Base-by-base conservation (phyloP, 2,888 invertebrate species). In the Allophyes oxyacanthae region DNA sequence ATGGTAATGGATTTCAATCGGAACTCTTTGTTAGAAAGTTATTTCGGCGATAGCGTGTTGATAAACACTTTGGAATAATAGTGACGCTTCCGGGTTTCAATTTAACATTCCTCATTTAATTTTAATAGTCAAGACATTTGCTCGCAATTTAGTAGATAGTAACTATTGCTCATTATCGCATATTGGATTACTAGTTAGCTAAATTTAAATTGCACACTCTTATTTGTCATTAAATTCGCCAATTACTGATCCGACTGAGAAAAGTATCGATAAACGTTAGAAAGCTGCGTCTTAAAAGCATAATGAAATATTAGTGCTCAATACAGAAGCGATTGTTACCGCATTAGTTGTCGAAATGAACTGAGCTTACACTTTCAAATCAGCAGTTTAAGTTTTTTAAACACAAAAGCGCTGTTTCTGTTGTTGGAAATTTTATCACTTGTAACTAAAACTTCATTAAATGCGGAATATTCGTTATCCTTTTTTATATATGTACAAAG, bases 51-150 rank as follows among this genome's bases (percentile, higher is more conserved):
- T 82, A 64, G 85, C 85, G 81, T 85, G 85, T 75, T 60, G 74
- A 77, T 84, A 83, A 84, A 79, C 48, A 63, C 68, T 72, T 72
- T 59, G 45, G 66, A 67, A 67, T 79, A 78, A 81, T 78, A 67
- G 72, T 60, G 58, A 63, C 66, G 83, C 84, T 84, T 86, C 85
- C 85, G 85, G 84, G 78, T 77, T 77, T 77, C 70, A 77, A 75
- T 75, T 72, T 76, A 77, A 79, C 70, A 79, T 77, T 68, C 70
- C 72, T 72, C 48, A 40, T 64, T 70, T 41, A 64, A n/a, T 49
- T 58, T 60, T 64, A 61, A 57, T 49, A 50, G 58, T 40, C 57
- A 58, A 71, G 61, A 67, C 72, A 72, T 68, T 74, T 76, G 76
- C 66, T 77, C 65, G 65, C 62, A 46, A 75, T 72, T 65, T 70